phyloP scores from a whole-genome alignment of 2,113 vertebrate species.

The Melanocharis versteri region DNA sequence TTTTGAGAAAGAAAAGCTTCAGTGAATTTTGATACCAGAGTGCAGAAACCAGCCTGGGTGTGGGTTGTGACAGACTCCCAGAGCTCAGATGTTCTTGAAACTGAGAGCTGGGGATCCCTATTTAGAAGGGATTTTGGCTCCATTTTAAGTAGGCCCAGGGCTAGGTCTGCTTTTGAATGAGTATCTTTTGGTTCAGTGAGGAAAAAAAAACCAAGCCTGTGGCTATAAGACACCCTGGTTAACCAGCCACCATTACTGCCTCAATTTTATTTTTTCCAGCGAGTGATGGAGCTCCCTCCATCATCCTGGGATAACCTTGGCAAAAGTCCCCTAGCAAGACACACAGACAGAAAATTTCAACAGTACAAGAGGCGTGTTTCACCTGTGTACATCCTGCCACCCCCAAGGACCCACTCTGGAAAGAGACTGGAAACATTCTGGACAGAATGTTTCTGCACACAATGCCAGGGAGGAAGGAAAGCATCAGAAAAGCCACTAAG shows the following conservation, averaged over 20 bases:
- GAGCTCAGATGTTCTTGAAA: conserved; percentile 38
- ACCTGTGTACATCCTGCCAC: rapidly evolving
- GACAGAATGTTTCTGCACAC: neutral
- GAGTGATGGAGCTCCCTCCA: rapidly evolving
- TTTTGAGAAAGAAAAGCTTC: conserved; percentile 28
- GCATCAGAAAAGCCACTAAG: neutral
- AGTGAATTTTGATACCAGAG: conserved; percentile 19
- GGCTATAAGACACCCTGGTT: neutral
- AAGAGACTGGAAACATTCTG: neutral
- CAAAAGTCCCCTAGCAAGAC: neutral
- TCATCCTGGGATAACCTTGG: neutral
- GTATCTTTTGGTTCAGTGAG: neutral
- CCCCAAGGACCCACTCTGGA: neutral
- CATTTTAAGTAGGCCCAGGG: neutral
- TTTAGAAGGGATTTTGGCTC: conserved; percentile 39
- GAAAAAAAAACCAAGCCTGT: neutral
- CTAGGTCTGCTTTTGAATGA: neutral
- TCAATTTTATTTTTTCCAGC: neutral
- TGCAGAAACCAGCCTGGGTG: conserved; percentile 8
- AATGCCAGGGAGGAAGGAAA: neutral
- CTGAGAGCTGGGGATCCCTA: conserved; percentile 17
- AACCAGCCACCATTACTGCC: neutral
- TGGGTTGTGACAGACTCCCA: conserved; percentile 35
- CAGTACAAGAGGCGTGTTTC: neutral
- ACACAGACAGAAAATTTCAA: neutral